A percentile compares a stretch with the other conserved stretches of the same genome.
Conservation (phyloP, 2,888 invertebrate genomes). For the Scaptomyza reducta region DNA sequence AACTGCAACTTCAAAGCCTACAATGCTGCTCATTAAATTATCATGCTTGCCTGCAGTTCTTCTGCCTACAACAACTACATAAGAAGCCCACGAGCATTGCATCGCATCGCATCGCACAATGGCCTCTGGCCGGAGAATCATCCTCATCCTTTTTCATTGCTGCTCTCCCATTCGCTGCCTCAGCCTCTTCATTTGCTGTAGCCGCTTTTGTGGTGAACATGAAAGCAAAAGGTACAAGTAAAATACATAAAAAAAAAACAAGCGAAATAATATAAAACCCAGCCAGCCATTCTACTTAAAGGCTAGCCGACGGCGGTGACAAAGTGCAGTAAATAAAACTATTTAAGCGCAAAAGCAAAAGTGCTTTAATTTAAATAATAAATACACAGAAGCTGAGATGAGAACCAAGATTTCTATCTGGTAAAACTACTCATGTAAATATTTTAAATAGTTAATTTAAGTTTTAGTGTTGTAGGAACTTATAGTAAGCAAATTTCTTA, state of each 20-base stretch:
- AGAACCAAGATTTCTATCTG: not conserved
- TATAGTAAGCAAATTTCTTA: not conserved
- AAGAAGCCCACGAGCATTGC: constrained; percentile 19
- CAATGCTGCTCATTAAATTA: constrained; percentile 66
- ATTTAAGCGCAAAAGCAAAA: constrained; percentile 44
- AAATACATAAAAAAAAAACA: constrained; percentile 8
- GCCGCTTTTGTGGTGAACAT: constrained; percentile 52
- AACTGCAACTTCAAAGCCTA: constrained; percentile 18
- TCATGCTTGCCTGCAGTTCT: constrained; percentile 73
- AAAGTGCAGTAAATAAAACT: constrained; percentile 55
- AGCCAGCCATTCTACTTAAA: constrained; percentile 30
- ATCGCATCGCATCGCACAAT: constrained; percentile 31
- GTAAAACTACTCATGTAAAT: not conserved
- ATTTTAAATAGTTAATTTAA: not conserved
- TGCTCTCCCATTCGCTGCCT: constrained; percentile 13
- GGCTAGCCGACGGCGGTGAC: constrained; percentile 21
- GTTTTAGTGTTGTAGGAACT: too few species aligned
- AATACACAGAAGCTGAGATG: not conserved
- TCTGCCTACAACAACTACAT: constrained; percentile 26
- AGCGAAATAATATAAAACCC: constrained; percentile 20
- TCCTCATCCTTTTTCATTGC: not conserved
- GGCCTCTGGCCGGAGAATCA: constrained; percentile 16
- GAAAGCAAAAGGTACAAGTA: constrained; percentile 39
- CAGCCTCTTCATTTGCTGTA: constrained; percentile 52
- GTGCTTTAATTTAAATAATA: constrained; percentile 31